Base-by-base conservation (phyloP, 2,888 invertebrate species). In the Pandemis corylana region DNA sequence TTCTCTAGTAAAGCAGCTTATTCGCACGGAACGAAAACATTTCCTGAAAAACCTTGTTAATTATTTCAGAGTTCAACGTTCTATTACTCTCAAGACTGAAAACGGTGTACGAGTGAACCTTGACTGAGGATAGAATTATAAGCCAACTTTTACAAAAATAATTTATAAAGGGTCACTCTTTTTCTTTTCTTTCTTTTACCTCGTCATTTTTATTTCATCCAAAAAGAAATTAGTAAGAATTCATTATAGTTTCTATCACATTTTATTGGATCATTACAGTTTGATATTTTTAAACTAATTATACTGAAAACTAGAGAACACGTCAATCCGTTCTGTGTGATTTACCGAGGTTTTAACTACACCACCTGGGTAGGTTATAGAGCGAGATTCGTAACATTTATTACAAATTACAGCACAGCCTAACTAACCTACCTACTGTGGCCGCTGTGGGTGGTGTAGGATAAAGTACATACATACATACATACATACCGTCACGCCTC, bases 11-110 rank as follows among this genome's bases (percentile, higher is more conserved):
- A 59, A 28, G 56, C 73, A 36, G 62, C 66, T 70, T 65, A 67
- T 49, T 70, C 70, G 10, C 61, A 46, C 61, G 15, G 49, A 74
- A 70, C 66, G 62, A 62, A 75, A 70, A 63, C 70, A 71, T 71
- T 74, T 44, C 61, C 75, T 53, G 59, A 46, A 67, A 75, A 75
- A 67, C 75, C 70, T 67, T 75, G 67, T 70, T 75, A 75, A 75
- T 75, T 75, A 75, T 71, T 68, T 67, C 62, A 62, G 62, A 71
- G 70, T 67, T 71, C 70, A 75, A 63, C 67, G 62, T 71, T 56
- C 56, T 61, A 46, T 70, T 69, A 65, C 61, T 74, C 61, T 66
- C 44, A 65, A 65, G 42, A 64, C 64, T 42, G 62, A 36, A 20
- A 73, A 65, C 56, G 42, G 66, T 62, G 12, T 62, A 51, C 41